Base-by-base conservation (phyloP, 2,888 invertebrate genomes). In the Patella depressa region DNA sequence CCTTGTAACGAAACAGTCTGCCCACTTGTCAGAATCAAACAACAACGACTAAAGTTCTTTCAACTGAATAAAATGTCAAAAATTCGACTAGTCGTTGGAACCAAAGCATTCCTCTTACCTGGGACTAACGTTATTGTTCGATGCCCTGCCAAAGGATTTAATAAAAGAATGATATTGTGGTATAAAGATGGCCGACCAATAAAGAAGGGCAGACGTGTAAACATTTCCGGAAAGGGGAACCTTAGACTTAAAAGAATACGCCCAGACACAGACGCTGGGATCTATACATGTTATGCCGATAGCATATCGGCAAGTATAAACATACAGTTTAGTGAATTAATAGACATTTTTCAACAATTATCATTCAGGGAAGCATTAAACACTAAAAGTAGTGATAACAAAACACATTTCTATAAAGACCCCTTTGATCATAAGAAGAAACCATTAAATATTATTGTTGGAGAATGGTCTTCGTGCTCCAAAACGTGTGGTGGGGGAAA, bases 121-220 rank as follows among this genome's bases (percentile, higher is more conserved):
- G 88, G 87, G 17, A 89, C 89, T 5, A 86, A 85, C 2, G 76
- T 90, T 7, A 80, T 88, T 54, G 78, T 89, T 55, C 84, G 85
- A 74, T 90, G 90, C 80, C 87, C 88, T 15, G 88, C 87, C 17
- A 83, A 85, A 24, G 86, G 87, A 15, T 83, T 87, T 78, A 85
- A 85, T 77, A 83, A 85, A 77, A 84, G 82, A n/a, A 79, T 82
- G 69, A 83, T 89, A n/a, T 82, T 83, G n/a, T 90, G 90, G 90
- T 80, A 85, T 55, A 87, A 84, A 78, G 81, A 88, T 79, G 88
- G 85, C 24, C 76, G 78, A 12, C 78, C 79, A 15, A 76, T 86
- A 59, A 78, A 83, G 70, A 79, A 82, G 73, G 82, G 81, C 15
- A 83, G 84, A 74, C 74, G 86, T 45, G 80, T 87, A 15, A 81